Percentiles rank a stretch among this genome's conserved stretches.
These are phyloP conservation scores for Hemitrygon akajei DNA, from an alignment of 2,797 vertebrate species.

Conservation along the genomic window DNA sequence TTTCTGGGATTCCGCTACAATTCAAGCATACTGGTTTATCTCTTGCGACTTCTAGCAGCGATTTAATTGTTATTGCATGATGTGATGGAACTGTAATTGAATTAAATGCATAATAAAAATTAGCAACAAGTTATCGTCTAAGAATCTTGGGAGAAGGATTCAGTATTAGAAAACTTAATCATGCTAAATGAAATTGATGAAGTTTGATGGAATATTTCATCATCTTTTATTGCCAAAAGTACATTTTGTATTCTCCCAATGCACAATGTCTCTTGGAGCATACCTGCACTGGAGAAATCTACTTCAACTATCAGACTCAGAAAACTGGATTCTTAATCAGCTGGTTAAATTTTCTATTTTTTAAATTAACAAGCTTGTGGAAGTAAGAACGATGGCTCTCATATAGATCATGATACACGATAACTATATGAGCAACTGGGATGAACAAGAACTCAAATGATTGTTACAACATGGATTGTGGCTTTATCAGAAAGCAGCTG, in stretches of 20 bases:
- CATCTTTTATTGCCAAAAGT: not conserved
- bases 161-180: not conserved
- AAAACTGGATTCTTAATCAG: not conserved
- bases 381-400: not conserved
- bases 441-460: not conserved
- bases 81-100: not conserved
- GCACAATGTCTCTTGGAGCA: not conserved
- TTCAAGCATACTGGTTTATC: not conserved
- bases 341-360: not conserved
- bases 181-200: not conserved
- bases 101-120: not conserved
- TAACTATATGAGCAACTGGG: not conserved
- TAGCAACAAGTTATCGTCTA: not conserved
- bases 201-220: not conserved
- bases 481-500: not conserved
- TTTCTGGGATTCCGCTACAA: not conserved
- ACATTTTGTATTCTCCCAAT: not conserved
- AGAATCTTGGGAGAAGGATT: not conserved
- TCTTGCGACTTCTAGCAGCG: not conserved
- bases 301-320: not conserved
- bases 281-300: not conserved
- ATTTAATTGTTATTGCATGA: not conserved
- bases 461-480: not conserved
- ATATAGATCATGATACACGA: not conserved
- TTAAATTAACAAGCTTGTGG: not conserved